These are phyloP conservation scores for Amblyopsis hoosieri DNA, from an alignment of 2,797 vertebrate genomes.

Conservation along the genomic window DNA sequence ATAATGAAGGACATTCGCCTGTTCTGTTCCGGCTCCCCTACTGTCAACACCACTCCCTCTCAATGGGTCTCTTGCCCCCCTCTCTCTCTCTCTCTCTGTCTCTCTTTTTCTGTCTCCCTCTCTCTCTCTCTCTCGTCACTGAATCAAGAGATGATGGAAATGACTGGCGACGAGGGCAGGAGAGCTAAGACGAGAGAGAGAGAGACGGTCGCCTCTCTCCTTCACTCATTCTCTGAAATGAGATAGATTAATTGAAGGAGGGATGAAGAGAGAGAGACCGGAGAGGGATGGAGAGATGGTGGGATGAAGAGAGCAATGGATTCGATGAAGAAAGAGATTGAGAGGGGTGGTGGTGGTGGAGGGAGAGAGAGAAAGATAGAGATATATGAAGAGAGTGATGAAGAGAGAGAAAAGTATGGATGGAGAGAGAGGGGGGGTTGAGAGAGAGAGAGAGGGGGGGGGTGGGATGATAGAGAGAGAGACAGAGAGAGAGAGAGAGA, in stretches of 20 bases:
- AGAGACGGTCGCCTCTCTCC: no score
- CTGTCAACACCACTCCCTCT: constrained; percentile 54
- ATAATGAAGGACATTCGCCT: constrained; percentile 66
- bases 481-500: constrained; percentile 7
- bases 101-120: constrained; percentile 25
- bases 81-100: constrained; percentile 22
- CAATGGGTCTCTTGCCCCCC: constrained; percentile 20
- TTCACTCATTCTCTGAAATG: constrained; percentile 9
- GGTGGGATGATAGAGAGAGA: neutral
- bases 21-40: constrained; percentile 50
- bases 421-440: no score
- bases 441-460: no score
- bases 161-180: no score
- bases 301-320: neutral
- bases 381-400: no score
- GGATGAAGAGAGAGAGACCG: neutral
- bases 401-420: no score
- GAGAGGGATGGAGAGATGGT: neutral
- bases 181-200: no score
- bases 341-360: neutral
- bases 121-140: neutral
- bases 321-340: neutral
- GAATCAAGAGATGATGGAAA: no score
- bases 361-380: neutral
- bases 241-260: neutral